Evolutionary conservation across 2,113 vertebrate species (phyloP).

Genomic region (Pungitius pungitius): DNA sequence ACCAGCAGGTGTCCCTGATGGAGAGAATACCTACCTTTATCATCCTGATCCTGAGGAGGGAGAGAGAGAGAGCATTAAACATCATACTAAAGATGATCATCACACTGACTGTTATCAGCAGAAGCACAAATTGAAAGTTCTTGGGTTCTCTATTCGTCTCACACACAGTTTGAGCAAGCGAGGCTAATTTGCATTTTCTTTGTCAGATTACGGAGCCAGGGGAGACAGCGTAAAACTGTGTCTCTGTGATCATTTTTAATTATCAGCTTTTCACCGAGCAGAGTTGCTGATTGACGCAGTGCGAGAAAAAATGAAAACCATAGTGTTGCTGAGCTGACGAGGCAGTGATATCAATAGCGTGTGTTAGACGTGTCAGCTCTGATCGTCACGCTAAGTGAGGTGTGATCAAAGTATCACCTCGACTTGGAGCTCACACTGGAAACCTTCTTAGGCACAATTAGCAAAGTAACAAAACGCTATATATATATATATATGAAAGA

Average conservation of each 20-base stretch:
- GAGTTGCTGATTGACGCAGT: slow-evolving; percentile 42
- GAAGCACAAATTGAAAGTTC: slow-evolving; percentile 1
- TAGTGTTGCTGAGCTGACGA: slow-evolving; percentile 32
- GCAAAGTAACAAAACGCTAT: not conserved
- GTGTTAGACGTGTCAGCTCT: slow-evolving; percentile 39
- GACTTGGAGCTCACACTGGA: slow-evolving; percentile 5
- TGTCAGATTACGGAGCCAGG: not conserved
- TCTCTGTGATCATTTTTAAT: slow-evolving; percentile 60
- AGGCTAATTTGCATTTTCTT: slow-evolving; percentile 32
- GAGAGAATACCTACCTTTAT: slow-evolving; percentile 66
- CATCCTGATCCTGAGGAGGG: slow-evolving; percentile 67
- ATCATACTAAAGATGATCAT: slow-evolving; percentile 8
- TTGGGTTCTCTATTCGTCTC: not conserved
- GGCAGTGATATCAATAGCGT: slow-evolving; percentile 56
- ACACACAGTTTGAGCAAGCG: slow-evolving; percentile 1
- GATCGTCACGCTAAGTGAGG: slow-evolving; percentile 25
- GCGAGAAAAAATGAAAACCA: slow-evolving; percentile 51
- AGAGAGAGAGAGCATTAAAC: slow-evolving; percentile 25
- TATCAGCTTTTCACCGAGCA: slow-evolving; percentile 47
- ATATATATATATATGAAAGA: too few species aligned
- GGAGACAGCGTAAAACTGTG: not conserved
- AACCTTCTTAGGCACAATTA: not conserved
- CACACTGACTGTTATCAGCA: slow-evolving; percentile 26
- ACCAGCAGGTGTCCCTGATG: slow-evolving; percentile 65
- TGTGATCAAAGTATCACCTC: slow-evolving; percentile 40